Percentiles rank a stretch among this genome's conserved stretches.
phyloP scores from a whole-genome alignment of 1,140 invertebrate genomes.

The Saccostrea cuccullata region DNA sequence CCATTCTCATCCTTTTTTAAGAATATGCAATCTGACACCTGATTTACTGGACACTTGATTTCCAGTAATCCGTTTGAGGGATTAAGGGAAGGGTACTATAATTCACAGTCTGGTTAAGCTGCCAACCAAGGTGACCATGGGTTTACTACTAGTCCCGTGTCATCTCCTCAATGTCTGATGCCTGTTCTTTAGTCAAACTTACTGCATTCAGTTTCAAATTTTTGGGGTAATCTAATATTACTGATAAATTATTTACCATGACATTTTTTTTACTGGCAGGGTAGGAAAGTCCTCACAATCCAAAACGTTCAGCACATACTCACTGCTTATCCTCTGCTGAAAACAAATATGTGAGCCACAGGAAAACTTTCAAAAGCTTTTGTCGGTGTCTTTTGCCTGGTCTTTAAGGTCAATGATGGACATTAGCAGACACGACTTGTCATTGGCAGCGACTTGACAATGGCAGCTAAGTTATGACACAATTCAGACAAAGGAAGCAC shows the following conservation, averaged over 20 bases:
- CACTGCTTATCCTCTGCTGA: constrained; percentile 38
- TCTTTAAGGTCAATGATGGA: not conserved
- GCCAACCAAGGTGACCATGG: too few relatives aligned
- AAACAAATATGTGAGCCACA: constrained; percentile 45
- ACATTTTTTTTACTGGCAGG: too few relatives aligned
- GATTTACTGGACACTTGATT: too few relatives aligned
- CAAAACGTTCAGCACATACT: too few relatives aligned
- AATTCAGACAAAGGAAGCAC: not conserved
- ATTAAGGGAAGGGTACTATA: constrained; percentile 47
- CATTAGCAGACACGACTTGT: not conserved
- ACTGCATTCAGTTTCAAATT: not conserved
- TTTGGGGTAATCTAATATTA: not conserved
- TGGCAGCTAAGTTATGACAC: not conserved
- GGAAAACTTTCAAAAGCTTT: constrained; percentile 48
- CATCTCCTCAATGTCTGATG: too few relatives aligned
- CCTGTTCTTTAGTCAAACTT: too few relatives aligned
- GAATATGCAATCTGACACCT: too few relatives aligned
- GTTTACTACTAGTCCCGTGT: too few relatives aligned
- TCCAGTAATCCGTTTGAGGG: too few relatives aligned
- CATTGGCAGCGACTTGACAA: not conserved
- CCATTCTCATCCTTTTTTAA: too few relatives aligned
- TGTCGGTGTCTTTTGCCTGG: not conserved
- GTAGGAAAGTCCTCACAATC: not conserved
- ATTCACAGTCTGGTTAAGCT: constrained; percentile 49
- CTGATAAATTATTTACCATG: too few relatives aligned